Percentiles rank a stretch among this genome's conserved stretches.
Conservation (phyloP, 2,888 invertebrate species). For the Cephonodes hylas region DNA sequence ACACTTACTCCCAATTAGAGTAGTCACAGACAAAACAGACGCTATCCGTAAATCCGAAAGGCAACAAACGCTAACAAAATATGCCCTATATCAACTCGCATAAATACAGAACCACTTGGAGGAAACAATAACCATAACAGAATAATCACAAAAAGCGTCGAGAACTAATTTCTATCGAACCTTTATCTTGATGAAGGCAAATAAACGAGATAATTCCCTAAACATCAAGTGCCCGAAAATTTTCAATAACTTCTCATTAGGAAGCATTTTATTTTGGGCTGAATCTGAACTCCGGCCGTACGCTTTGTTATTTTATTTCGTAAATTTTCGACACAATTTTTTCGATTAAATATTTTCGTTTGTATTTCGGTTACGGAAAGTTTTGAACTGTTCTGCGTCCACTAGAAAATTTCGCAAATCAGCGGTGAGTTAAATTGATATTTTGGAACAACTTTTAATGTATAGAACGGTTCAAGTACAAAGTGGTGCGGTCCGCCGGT, state of each 20-base stretch:
- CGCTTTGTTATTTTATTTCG: not conserved
- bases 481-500: not conserved
- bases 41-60: not conserved
- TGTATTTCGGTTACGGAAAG: not conserved
- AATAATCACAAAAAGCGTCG: not conserved
- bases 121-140: not conserved
- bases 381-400: not conserved
- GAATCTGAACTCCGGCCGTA: not conserved
- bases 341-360: not conserved
- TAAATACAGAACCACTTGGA: not conserved
- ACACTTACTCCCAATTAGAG: too few species aligned
- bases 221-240: not conserved
- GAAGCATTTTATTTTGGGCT: not conserved
- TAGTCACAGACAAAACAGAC: not conserved
- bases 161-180: not conserved
- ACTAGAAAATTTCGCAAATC: not conserved
- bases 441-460: not conserved
- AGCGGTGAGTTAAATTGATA: not conserved
- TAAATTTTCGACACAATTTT: not conserved
- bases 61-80: not conserved
- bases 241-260: not conserved
- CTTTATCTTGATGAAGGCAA: not conserved
- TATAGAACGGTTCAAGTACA: not conserved
- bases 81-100: not conserved
- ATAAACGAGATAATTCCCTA: not conserved